These are phyloP conservation scores for Patella ulyssiponensis DNA, from an alignment of 2,888 invertebrate genomes.

Conservation along the genomic window DNA sequence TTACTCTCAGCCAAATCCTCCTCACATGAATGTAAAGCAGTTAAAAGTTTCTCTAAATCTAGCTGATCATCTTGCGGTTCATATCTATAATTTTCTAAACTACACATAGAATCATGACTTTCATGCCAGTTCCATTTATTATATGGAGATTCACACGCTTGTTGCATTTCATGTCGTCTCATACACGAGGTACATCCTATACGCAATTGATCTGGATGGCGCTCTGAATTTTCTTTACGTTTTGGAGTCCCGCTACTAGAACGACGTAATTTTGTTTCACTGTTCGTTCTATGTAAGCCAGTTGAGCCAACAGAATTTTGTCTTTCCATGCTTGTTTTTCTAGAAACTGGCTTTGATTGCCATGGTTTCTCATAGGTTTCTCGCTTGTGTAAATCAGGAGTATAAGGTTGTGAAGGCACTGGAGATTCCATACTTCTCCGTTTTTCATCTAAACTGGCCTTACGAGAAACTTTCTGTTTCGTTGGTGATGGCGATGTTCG, in stretches of 20 bases:
- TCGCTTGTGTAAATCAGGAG: conserved; percentile 5
- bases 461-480: neutral
- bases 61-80: neutral
- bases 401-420: neutral
- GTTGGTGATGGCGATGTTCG: neutral
- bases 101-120: neutral
- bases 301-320: neutral
- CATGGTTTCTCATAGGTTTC: conserved; percentile 3
- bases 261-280: neutral
- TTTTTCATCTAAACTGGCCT: neutral
- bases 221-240: neutral
- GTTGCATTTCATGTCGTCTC: neutral
- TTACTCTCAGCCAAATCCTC: too few relatives aligned
- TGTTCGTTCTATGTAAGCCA: neutral
- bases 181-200: neutral
- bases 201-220: conserved; percentile 1
- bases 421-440: conserved; percentile 5
- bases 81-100: neutral
- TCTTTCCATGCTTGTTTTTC: neutral
- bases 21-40: too few relatives aligned
- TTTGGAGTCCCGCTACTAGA: neutral
- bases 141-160: neutral
- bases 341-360: neutral
- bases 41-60: neutral
- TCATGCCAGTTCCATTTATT: neutral